Evolutionary conservation across 2,888 invertebrate species (phyloP), one percentile per base, ranked within the genome.

Genomic region (Agrotis ipsilon): DNA sequence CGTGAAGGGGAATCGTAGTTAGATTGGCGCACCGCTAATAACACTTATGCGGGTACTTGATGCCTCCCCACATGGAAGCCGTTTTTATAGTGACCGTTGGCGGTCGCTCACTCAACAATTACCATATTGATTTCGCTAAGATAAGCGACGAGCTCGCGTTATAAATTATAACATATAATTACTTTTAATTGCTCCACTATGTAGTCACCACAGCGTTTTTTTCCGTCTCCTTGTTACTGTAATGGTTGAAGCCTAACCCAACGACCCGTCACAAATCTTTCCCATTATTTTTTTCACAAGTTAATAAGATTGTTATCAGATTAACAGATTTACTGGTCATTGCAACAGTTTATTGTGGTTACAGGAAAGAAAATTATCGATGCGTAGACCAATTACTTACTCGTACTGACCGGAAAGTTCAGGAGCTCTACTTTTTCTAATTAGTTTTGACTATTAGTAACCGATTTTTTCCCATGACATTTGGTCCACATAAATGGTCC

Each of bases 11-110:
- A 90, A 88, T 85, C 86, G 87, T 81, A 86, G 88, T 88, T 92
- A 93, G 91, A 94, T 94, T 94, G 94, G 94, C 94, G 91, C 88
- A 91, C 93, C 91, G 90, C 93, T 93, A 93, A 92, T 94, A 92
- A 90, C 90, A 88, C 80, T 85, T 84, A 95, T 96, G 95, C 95
- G 95, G 95, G 95, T 90, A 89, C 90, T 90, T 90, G 89, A 84
- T 87, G 85, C 83, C 87, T 88, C 90, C 88, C 89, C 85, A 85
- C 86, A 81, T 84, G 75, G 83, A 82, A 68, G 75, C 72, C 64
- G 73, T 85, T 88, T 88, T 88, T 88, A 86, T 74, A 80, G 77
- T 88, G 90, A 88, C 92, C 90, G 93, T 93, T 92, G 88, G 83
- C 82, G 81, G 81, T 75, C 81, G 80, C 81, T 85, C 87, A 82